Percentiles rank a stretch among this genome's conserved stretches.
Conservation (phyloP, 2,888 invertebrate genomes). For the Chaitophorus viminalis region DNA sequence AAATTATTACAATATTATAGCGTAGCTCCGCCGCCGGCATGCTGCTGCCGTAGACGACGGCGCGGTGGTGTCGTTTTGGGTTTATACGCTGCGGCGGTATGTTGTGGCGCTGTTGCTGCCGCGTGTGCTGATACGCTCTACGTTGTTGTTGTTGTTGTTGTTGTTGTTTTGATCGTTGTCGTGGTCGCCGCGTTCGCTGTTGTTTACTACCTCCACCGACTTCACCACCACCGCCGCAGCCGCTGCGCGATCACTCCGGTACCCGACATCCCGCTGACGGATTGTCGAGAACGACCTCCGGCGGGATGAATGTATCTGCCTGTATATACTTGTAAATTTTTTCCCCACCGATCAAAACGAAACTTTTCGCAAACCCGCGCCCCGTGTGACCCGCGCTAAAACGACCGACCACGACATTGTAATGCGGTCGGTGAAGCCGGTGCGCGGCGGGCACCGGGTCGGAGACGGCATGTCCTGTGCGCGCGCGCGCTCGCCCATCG, state of each 20-base stretch:
- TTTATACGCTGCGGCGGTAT: neutral
- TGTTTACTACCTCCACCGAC: neutral
- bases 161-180: no score
- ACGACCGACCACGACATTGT: no score
- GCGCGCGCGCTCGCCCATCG: neutral
- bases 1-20: neutral
- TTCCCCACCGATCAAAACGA: no score
- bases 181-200: neutral
- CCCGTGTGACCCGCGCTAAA: no score
- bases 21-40: slow-evolving; percentile 17
- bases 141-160: neutral
- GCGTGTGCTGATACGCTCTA: neutral
- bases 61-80: slow-evolving; percentile 12
- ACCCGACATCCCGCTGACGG: no score
- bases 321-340: no score
- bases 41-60: neutral
- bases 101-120: neutral
- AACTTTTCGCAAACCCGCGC: no score
- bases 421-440: no score
- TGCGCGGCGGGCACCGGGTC: no score
- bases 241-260: no score
- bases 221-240: neutral
- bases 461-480: neutral
- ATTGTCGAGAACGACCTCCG: no score
- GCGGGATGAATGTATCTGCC: no score